Base-by-base conservation (phyloP, 2,888 invertebrate genomes). In the Dynastes grantii region DNA sequence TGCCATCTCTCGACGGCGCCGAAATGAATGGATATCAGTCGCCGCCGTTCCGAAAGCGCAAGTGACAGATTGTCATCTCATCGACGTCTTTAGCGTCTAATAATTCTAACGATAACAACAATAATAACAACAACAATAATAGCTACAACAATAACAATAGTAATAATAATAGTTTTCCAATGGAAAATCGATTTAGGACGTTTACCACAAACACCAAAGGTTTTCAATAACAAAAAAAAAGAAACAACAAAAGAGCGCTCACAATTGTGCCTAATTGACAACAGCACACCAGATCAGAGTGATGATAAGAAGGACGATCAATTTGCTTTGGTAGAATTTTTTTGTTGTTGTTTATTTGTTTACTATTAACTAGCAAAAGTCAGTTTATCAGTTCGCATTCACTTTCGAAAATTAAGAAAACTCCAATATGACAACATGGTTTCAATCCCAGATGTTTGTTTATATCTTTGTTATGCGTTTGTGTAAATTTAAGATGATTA, bases 1-100 rank as follows among this genome's bases (percentile, higher is more conserved):
- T 87, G 80, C 82, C 84, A 5, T 81, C 81, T 71, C 80, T 78
- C 49, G 64, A 78, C 77, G 65, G 79, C 37, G 40, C 73, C 64
- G 80, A 27, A 6, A 63, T 58, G 64, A 49, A 82, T 78, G 85
- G 83, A 45, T 85, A 86, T 80, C 86, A 86, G 71, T 85, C 86
- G 73, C 85, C 86, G 71, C 86, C 86, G 61, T 87, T 87, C 81
- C 84, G 88, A 70, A 88, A 88, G 84, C 87, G 88, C 81, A 89
- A 89, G 87, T 89, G 88, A 87, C 83, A 77, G 78, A 51, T 58
- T 22, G 77, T 63, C 75, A 73, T 76, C 45, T 29, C 22, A 22
- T 27, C 49, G 49, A 9, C 51, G 29, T 32, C 22, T n/a, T 22
- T 63, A 45, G 40, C 73, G 61, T 68, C 49, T 51, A 68, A 49